A percentile compares a stretch with the other conserved stretches of the same genome.
Conservation (phyloP, 1,140 invertebrate species). For the Achroia grisella region DNA sequence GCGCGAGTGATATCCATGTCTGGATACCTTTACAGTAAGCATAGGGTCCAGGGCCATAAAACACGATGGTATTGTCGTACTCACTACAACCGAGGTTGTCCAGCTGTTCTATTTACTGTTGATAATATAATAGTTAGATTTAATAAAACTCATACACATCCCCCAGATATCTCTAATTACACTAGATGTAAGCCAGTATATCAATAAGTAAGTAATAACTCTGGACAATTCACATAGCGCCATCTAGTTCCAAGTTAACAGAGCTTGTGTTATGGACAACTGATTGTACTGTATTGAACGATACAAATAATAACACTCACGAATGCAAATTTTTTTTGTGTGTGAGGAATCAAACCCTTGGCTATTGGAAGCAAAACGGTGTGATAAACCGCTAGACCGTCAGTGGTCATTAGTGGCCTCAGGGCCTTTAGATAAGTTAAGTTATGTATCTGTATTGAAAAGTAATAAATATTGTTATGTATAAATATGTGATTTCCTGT, state of each 20-base stretch:
- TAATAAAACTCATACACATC: neutral
- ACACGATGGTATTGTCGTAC: constrained; percentile 30
- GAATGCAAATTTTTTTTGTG: no score
- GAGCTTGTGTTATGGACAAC: neutral
- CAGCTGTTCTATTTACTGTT: constrained; percentile 18
- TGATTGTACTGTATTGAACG: neutral
- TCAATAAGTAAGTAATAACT: neutral
- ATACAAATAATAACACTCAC: no score
- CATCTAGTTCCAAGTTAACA: no score
- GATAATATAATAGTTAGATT: neutral
- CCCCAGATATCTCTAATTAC: neutral
- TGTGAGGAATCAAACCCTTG: no score
- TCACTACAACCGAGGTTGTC: constrained; percentile 22
- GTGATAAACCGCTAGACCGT: no score
- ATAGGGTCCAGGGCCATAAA: constrained; percentile 3
- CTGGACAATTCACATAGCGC: no score
- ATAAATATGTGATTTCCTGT: no score
- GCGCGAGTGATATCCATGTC: neutral
- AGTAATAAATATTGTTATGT: no score
- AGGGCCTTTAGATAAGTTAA: no score
- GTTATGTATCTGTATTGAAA: no score
- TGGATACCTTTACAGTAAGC: constrained; percentile 15
- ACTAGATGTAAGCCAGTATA: neutral
- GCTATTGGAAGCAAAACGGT: no score
- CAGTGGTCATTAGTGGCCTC: no score